Conservation (phyloP, 64 coral and sea anemone genomes). For the Porites australiensis region DNA sequence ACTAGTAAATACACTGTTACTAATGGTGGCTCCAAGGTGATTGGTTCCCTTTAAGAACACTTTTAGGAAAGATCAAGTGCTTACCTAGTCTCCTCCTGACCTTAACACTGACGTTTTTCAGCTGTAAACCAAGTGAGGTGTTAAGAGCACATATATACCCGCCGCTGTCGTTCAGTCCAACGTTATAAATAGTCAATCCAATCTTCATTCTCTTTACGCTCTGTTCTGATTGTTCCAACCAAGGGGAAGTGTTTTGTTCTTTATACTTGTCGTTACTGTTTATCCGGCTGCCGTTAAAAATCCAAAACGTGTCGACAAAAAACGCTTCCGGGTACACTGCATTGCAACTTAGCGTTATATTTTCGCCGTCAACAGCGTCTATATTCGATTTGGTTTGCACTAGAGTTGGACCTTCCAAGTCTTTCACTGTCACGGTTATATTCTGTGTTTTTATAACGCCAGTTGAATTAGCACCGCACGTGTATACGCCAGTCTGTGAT, state of each 20-base stretch:
- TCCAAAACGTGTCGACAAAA: slow-evolving; percentile 17
- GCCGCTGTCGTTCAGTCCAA: not conserved
- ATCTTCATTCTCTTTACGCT: not conserved
- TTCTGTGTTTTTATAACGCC: not conserved
- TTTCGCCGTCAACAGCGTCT: not conserved
- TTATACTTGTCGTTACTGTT: not conserved
- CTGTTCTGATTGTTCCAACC: not conserved
- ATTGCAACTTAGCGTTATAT: not conserved
- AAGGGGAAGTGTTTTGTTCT: not conserved
- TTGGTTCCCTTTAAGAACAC: too few species aligned
- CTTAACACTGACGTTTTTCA: slow-evolving; percentile 2
- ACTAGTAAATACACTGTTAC: too few species aligned
- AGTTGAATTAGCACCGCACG: not conserved
- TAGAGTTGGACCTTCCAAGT: not conserved
- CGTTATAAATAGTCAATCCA: not conserved
- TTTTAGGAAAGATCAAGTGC: too few species aligned
- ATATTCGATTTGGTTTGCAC: too few species aligned
- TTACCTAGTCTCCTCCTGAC: not conserved
- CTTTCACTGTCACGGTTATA: not conserved
- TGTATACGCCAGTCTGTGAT: not conserved
- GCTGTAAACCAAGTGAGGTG: slow-evolving; percentile 17
- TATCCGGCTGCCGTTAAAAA: slow-evolving; percentile 19
- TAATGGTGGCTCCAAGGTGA: too few species aligned
- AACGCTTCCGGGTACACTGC: slow-evolving; percentile 17
- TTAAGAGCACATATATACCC: slow-evolving; percentile 6